Percentiles rank a stretch among this genome's conserved stretches.
These are phyloP conservation scores for Sterrhoptilus dennistouni DNA, from an alignment of 2,113 vertebrate species.

Conservation along the genomic window DNA sequence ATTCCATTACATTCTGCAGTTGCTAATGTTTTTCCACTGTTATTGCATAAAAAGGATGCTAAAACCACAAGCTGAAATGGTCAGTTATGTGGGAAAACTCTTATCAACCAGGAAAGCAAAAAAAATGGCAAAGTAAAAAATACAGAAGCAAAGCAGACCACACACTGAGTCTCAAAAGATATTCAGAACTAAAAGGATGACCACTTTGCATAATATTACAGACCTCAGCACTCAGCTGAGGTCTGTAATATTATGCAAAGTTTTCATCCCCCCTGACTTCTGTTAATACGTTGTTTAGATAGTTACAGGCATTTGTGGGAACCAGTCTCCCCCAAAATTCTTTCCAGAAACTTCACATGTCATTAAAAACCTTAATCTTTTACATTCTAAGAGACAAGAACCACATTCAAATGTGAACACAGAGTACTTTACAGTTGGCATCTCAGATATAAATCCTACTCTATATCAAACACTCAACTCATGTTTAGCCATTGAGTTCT, in stretches of 20 bases:
- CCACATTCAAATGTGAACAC: background rate
- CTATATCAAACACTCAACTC: background rate
- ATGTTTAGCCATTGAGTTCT: background rate
- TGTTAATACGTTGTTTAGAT: background rate
- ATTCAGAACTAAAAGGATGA: background rate
- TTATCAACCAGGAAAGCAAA: constrained; percentile 4
- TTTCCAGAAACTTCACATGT: background rate
- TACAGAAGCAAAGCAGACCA: background rate
- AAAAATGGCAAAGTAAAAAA: constrained; percentile 7
- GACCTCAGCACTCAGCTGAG: background rate
- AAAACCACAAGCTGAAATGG: constrained; percentile 27
- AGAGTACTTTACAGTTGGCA: background rate
- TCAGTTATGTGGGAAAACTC: background rate
- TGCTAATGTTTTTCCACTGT: constrained; percentile 31
- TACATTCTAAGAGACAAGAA: background rate
- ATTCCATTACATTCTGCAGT: constrained; percentile 34
- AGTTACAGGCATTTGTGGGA: background rate
- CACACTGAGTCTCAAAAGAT: background rate
- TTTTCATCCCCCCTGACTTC: background rate
- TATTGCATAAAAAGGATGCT: constrained; percentile 30
- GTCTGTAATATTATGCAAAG: background rate
- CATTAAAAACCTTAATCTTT: background rate
- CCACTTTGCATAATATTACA: background rate
- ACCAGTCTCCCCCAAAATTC: background rate
- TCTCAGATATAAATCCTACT: background rate